A percentile compares a stretch with the other conserved stretches of the same genome.
phyloP scores from a whole-genome alignment of 1,140 invertebrate species.

The Drosophila virilis region DNA sequence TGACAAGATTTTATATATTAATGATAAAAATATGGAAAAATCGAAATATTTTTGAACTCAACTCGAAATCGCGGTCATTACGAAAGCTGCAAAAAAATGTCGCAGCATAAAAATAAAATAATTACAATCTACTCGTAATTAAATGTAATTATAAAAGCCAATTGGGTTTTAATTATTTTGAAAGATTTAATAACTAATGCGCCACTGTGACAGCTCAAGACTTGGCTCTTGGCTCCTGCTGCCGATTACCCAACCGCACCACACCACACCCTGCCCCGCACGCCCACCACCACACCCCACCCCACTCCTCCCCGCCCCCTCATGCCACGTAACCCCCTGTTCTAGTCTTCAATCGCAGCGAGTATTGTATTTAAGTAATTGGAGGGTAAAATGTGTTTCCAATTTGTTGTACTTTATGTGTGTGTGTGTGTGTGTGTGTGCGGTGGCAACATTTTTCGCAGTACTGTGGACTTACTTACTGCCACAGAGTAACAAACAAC shows the following conservation, averaged over 20 bases:
- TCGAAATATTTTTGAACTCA: too few species aligned
- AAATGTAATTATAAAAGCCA: conserved; percentile 9
- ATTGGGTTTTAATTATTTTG: conserved; percentile 17
- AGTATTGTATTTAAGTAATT: conserved; percentile 79
- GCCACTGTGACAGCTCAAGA: conserved; percentile 17
- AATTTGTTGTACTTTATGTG: conserved; percentile 65
- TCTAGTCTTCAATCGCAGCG: conserved; percentile 41
- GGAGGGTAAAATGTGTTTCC: conserved; percentile 81
- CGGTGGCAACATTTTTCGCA: conserved; percentile 47
- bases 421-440: not conserved
- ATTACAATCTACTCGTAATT: not conserved
- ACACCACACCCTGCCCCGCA: not conserved
- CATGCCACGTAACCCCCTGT: not conserved
- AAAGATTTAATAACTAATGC: conserved; percentile 10
- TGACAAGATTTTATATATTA: too few species aligned
- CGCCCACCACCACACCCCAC: not conserved
- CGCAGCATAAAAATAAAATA: too few species aligned
- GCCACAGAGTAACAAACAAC: conserved; percentile 35
- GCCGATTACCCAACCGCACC: not conserved
- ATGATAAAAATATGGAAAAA: too few species aligned
- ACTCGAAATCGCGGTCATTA: too few species aligned
- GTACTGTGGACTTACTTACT: conserved; percentile 31
- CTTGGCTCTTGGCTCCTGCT: not conserved
- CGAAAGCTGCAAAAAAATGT: too few species aligned
- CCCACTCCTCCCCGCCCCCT: too few species aligned